phyloP scores from a whole-genome alignment of 2,797 vertebrate genomes.

The Buceros bicornis region DNA sequence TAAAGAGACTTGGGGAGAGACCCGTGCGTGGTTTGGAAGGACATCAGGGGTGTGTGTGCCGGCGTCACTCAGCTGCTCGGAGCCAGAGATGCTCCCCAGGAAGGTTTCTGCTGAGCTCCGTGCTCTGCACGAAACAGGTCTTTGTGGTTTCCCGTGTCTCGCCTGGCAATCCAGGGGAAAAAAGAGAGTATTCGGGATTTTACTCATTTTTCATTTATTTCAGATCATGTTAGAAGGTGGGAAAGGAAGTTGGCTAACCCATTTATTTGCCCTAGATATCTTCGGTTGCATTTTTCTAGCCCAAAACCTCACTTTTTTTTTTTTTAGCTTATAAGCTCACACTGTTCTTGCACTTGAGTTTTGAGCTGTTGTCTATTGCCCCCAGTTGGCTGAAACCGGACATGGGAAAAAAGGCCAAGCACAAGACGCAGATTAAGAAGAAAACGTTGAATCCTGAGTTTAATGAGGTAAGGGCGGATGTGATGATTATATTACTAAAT shows the following conservation, averaged over 20 bases:
- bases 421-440: constrained; percentile 99
- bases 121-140: not conserved
- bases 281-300: not conserved
- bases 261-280: not conserved
- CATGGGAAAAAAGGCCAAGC: constrained; percentile 97
- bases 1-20: not conserved
- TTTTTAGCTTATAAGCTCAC: not conserved
- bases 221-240: not conserved
- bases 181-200: not conserved
- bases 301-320: not conserved
- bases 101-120: not conserved
- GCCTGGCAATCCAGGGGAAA: not conserved
- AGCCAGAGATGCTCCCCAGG: not conserved
- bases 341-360: not conserved
- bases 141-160: not conserved
- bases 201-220: not conserved
- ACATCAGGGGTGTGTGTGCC: too few species aligned
- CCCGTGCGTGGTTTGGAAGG: not conserved
- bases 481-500: not conserved
- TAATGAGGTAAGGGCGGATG: constrained; percentile 88
- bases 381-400: constrained; percentile 94
- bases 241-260: not conserved
- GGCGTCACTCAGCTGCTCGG: not conserved
- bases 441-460: constrained; percentile 98
- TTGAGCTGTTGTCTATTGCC: constrained; percentile 32